Evolutionary conservation across 2,113 vertebrate species (phyloP).

Genomic region (Hippolais icterina): DNA sequence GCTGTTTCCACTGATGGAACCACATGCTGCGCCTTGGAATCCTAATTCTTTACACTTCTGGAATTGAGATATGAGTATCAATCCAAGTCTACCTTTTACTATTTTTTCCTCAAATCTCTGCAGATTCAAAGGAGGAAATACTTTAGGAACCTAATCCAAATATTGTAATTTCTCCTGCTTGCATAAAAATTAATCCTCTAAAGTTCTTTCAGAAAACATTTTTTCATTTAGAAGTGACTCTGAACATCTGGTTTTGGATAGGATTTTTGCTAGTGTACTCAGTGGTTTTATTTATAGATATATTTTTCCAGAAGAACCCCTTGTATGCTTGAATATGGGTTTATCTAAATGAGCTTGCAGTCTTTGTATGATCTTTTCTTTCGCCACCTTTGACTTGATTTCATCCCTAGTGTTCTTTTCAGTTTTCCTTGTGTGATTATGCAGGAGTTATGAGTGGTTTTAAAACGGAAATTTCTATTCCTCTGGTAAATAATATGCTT

Average conservation of each 20-base stretch:
- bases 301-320: not conserved
- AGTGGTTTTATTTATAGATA: not conserved
- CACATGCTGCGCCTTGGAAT: not conserved
- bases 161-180: not conserved
- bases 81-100: not conserved
- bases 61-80: not conserved
- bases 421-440: not conserved
- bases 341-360: not conserved
- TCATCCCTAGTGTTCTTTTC: not conserved
- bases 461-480: not conserved
- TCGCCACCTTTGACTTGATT: not conserved
- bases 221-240: not conserved
- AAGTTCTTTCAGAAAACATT: not conserved
- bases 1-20: not conserved
- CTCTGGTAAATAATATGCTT: not conserved
- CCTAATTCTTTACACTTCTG: not conserved
- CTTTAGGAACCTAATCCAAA: not conserved
- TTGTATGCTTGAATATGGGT: not conserved
- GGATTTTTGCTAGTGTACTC: not conserved
- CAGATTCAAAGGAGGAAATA: not conserved
- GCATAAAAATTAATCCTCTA: not conserved
- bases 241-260: not conserved
- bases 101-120: not conserved
- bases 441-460: not conserved
- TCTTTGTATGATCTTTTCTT: not conserved